A percentile compares a stretch with the other conserved stretches of the same genome.
Conservation (phyloP, 2,888 invertebrate genomes). For the Odiellus spinosus region DNA sequence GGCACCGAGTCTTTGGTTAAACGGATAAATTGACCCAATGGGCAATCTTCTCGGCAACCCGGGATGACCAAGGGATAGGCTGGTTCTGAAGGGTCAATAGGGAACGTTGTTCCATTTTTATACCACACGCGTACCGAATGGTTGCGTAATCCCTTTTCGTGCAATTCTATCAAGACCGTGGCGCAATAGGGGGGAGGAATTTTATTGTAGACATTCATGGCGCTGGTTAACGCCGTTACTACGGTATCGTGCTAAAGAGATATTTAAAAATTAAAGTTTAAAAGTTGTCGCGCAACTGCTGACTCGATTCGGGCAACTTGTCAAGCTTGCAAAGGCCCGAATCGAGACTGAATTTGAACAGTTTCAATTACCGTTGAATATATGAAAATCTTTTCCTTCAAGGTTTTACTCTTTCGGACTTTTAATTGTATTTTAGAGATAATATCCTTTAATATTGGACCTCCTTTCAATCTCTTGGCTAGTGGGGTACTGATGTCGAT, state of each 20-base stretch:
- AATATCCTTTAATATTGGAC: too few species aligned
- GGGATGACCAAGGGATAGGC: neutral
- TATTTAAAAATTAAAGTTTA: too few species aligned
- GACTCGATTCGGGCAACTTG: too few species aligned
- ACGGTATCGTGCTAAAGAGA: neutral
- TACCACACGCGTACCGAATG: slow-evolving; percentile 35
- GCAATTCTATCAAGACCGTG: neutral
- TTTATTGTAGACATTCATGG: neutral
- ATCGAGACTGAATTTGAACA: too few species aligned
- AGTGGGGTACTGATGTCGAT: too few species aligned
- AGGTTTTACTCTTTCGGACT: too few species aligned
- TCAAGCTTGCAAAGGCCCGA: too few species aligned
- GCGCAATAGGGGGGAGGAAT: neutral
- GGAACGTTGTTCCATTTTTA: slow-evolving; percentile 35
- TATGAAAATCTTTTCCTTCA: too few species aligned
- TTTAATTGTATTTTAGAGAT: too few species aligned
- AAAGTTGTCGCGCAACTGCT: too few species aligned
- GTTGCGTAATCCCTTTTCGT: neutral
- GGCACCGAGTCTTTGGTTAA: neutral
- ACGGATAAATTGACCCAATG: neutral
- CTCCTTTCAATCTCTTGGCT: too few species aligned
- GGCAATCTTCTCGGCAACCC: neutral
- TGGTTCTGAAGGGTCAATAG: slow-evolving; percentile 40
- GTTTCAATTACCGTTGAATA: too few species aligned
- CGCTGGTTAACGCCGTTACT: neutral